Percentiles rank a stretch among this genome's conserved stretches.
These are phyloP conservation scores for Onthophagus taurus DNA, from an alignment of 1,140 invertebrate species.

Conservation along the genomic window DNA sequence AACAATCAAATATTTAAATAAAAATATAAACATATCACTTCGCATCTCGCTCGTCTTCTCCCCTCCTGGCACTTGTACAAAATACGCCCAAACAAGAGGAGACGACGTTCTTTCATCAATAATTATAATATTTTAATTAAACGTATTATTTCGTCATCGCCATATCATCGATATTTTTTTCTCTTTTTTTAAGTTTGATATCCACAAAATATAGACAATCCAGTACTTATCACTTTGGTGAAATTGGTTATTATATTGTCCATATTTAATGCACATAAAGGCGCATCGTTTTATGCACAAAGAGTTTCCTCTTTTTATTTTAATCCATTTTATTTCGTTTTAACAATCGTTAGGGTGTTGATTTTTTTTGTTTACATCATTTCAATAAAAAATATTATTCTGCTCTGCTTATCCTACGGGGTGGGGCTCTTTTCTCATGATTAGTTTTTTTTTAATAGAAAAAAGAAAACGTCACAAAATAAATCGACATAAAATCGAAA, in stretches of 20 bases:
- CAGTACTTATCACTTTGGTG: constrained; percentile 11
- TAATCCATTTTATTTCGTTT: constrained; percentile 7
- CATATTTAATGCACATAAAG: constrained; percentile 14
- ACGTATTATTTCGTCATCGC: no score
- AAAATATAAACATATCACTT: constrained; percentile 13
- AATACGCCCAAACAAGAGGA: no score
- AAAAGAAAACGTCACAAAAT: no score
- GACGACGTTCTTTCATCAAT: no score
- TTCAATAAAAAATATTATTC: constrained; percentile 29
- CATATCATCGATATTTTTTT: constrained; percentile 10
- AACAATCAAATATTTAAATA: constrained; percentile 9
- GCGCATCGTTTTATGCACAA: constrained; percentile 10
- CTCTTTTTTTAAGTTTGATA: constrained; percentile 6
- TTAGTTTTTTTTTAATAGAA: no score
- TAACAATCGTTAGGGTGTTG: no score
- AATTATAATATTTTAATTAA: no score
- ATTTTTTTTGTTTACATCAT: no score
- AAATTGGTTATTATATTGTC: constrained; percentile 16
- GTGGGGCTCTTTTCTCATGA: no score
- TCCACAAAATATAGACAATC: constrained; percentile 14
- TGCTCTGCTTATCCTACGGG: constrained; percentile 34
- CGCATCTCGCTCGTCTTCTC: constrained; percentile 4
- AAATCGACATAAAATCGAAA: no score
- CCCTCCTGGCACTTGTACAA: no score
- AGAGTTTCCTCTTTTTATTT: constrained; percentile 1